A percentile compares a stretch with the other conserved stretches of the same genome.
Evolutionary conservation across 2,113 vertebrate genomes (phyloP).

Genomic region (Solea senegalensis): DNA sequence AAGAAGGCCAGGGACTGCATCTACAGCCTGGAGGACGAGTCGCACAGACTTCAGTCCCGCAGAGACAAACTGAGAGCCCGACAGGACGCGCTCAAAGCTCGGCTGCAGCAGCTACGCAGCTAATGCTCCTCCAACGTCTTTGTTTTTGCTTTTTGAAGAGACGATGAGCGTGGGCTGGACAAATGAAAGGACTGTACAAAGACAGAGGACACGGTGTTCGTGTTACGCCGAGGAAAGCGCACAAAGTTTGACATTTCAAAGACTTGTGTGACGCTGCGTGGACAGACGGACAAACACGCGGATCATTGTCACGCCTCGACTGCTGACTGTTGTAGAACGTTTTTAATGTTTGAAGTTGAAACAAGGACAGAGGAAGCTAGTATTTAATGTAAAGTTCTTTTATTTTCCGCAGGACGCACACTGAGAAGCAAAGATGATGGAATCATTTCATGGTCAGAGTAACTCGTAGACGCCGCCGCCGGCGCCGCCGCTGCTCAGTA

Average conservation of each 20-base stretch:
- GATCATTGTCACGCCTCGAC: constrained; percentile 60
- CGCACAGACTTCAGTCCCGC: constrained; percentile 58
- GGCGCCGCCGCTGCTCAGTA: not conserved
- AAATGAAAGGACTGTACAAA: constrained; percentile 43
- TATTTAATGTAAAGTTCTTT: not conserved
- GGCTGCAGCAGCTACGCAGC: constrained; percentile 67
- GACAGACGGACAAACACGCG: constrained; percentile 15
- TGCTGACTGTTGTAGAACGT: constrained; percentile 68
- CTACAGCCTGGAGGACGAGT: constrained; percentile 71
- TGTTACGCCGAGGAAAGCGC: constrained; percentile 24
- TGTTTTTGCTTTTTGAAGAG: not conserved
- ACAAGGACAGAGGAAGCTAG: not conserved
- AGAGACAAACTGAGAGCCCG: constrained; percentile 64
- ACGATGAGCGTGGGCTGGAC: not conserved
- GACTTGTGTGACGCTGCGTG: constrained; percentile 1
- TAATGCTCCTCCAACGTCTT: constrained; percentile 17
- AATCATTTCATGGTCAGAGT: not conserved
- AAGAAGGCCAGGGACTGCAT: constrained; percentile 83
- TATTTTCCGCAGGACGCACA: constrained; percentile 20
- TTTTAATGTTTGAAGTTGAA: constrained; percentile 12
- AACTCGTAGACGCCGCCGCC: constrained; percentile 39
- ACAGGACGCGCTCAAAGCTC: constrained; percentile 74
- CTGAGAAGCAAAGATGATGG: not conserved
- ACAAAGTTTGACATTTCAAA: constrained; percentile 46
- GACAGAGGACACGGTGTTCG: not conserved